Evolutionary conservation across 2,797 vertebrate species (phyloP), one percentile per base, ranked within the genome.

Genomic region (Australoheros facetus): DNA sequence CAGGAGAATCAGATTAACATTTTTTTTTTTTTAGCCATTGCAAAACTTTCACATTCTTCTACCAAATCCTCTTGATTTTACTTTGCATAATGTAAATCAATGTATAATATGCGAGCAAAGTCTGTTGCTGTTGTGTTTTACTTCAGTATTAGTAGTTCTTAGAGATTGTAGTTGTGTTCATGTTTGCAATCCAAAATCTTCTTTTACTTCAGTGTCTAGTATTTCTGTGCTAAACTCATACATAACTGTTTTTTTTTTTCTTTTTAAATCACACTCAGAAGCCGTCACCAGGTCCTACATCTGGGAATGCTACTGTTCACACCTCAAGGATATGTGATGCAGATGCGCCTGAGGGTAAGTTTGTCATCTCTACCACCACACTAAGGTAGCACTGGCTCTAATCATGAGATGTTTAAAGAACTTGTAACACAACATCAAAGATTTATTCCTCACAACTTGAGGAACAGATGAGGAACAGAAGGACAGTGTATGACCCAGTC

Each of bases 331-430:
- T 94, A 85, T 99, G 98, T 93, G 97, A 98, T 89, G 97, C 97
- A 26, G 95, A 97, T 62, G 98, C 98, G 71, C 98, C 98, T 74
- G 93, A 96, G 96, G 98, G 98, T 99, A 95, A 96, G 95, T 90
- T 73, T 84, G 73, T 81, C 81, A 75, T 84, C 73, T 72, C 73
- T 73, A 74, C 73, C 64, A n/a, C 60, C 73, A 73, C 69, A 58
- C 74, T 78, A 32, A 85, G 60, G 62, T 64, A 79, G 58, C 85
- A 37, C 39, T n/a, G 58, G 82, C 77, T 8, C 76, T 64, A 88
- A n/a, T 55, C 19, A 57, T 76, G 64, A 84, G 62, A 85, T 73
- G 79, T 34, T 85, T 30, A 70, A 81, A 75, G 76, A 87, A 86
- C 73, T 77, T 79, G 59, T 71, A 83, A 71, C 59, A 74, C 59